Evolutionary conservation across 2,797 vertebrate genomes (phyloP), one percentile per base, ranked within the genome.

Genomic region (Poecilia wingei): DNA sequence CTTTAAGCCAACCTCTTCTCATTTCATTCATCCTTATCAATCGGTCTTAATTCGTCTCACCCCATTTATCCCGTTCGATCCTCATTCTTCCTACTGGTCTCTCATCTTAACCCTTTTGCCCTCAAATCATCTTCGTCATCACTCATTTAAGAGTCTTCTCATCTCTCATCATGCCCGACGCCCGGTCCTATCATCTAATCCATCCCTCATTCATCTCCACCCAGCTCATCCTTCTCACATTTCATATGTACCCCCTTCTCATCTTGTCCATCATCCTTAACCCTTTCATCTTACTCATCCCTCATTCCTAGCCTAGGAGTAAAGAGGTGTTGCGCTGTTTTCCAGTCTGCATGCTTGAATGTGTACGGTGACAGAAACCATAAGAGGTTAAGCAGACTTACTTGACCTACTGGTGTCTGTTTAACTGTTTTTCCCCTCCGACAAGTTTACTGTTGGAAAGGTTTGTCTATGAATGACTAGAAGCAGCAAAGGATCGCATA

Each of bases 321-420:
- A 80, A 76, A 82, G 18, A 81, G 79, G 12, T 55, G 33, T 70
- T 77, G 57, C 71, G 66, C 57, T 14, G 28, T 74, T 47, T 79
- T 53, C 33, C 69, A 68, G 45, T 59, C 31, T 79, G 47, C 72
- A 74, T 10, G 72, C 49, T 61, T 68, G 75, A 57, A 39, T 55
- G 68, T 80, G 66, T 43, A 69, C 45, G 6, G 39, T 25, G 76
- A 83, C 59, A 73, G 66, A 88, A 85, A 89, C 83, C 78, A 76
- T 95, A 95, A 95, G 85, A 95, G 93, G 88, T 95, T 96, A 57
- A 96, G 81, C 88, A 84, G 88, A 84, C 89, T 83, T n/a, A 46
- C 59, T 71, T 79, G 76, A 90, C 79, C 80, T 72, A 31, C 66
- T 55, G 71, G 78, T 85, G 84, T 39, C 79, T 68, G 72, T 59